Percentiles rank a stretch among this genome's conserved stretches.
phyloP scores from a whole-genome alignment of 2,797 vertebrate species.

The Phylloscopus collybita region DNA sequence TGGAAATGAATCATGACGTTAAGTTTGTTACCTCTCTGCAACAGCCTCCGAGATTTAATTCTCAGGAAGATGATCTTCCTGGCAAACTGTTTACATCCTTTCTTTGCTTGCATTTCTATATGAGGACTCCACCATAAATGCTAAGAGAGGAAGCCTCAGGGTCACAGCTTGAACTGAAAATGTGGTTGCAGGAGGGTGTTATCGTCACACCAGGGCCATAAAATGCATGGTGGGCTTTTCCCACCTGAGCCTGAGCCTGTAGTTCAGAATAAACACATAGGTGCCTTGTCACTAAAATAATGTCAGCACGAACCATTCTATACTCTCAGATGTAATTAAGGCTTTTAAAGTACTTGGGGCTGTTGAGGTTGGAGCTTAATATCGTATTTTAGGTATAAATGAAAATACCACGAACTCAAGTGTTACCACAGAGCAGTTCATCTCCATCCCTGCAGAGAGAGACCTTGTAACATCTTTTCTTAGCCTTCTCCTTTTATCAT shows the following conservation, averaged over 20 bases:
- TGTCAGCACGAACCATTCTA: neutral
- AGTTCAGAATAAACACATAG: neutral
- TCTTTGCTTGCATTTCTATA: neutral
- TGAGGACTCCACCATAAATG: neutral
- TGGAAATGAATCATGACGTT: neutral
- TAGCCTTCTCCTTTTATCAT: neutral
- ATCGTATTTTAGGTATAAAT: neutral
- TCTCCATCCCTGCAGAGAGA: neutral
- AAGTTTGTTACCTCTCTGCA: neutral
- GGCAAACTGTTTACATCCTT: neutral
- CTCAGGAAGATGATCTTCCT: neutral
- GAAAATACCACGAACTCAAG: neutral
- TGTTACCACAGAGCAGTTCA: neutral
- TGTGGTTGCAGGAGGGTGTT: neutral
- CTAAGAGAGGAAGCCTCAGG: neutral
- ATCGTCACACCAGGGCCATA: neutral
- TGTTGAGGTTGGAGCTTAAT: rapidly evolving
- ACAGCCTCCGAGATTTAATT: neutral
- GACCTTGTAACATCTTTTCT: neutral
- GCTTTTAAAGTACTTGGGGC: neutral
- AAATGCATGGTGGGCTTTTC: neutral
- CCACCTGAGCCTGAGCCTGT: neutral
- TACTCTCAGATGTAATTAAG: neutral
- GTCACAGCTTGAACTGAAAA: neutral
- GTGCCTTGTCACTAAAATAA: neutral